Percentiles rank a stretch among this genome's conserved stretches.
Evolutionary conservation across 2,113 vertebrate species (phyloP).

Genomic region (Campylorhamphus procurvoides): DNA sequence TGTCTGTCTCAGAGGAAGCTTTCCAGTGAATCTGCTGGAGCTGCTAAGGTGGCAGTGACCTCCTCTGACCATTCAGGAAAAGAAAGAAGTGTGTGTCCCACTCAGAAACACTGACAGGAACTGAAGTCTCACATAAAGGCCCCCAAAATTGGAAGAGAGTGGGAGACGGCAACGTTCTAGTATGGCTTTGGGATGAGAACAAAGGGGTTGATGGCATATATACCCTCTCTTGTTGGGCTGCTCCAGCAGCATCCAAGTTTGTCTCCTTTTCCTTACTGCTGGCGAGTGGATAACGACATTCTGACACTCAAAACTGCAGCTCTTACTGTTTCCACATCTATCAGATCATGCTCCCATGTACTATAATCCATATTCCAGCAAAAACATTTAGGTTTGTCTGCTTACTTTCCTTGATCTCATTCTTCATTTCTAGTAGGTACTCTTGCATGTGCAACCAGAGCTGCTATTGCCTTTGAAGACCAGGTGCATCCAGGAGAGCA

Average conservation of each 20-base stretch:
- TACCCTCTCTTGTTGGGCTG: background rate
- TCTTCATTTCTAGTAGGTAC: background rate
- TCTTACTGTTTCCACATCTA: background rate
- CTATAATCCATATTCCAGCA: background rate
- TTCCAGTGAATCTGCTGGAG: background rate
- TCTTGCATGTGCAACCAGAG: background rate
- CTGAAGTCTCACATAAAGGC: background rate
- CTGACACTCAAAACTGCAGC: background rate
- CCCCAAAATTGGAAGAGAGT: background rate
- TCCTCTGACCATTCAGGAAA: background rate
- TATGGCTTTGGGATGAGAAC: background rate
- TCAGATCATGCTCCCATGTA: background rate
- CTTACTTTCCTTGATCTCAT: background rate
- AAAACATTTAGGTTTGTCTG: background rate
- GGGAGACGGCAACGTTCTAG: fast-evolving
- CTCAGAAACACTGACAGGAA: background rate
- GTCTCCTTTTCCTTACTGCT: background rate
- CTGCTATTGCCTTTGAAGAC: background rate
- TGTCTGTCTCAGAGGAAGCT: background rate
- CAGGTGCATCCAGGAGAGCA: background rate
- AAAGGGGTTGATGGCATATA: fast-evolving
- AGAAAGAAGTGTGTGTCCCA: background rate
- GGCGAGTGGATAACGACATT: background rate
- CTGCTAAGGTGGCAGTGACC: background rate
- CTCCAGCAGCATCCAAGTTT: background rate